Base-by-base conservation (phyloP, 2,797 vertebrate genomes). In the Lithobates pipiens region DNA sequence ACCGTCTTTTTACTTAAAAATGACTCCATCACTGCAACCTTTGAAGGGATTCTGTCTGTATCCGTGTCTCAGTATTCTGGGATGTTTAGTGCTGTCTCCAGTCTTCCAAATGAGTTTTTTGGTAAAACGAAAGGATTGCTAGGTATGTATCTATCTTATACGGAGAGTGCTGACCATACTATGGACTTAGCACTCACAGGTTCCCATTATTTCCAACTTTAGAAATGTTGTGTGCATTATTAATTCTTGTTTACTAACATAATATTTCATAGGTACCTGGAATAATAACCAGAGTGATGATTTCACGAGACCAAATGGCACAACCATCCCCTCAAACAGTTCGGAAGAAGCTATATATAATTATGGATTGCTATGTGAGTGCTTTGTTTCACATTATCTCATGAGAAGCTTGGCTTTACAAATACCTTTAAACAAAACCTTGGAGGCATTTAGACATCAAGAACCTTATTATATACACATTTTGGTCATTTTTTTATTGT, bases 351-450 rank as follows among this genome's bases (percentile, higher is more conserved):
- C 27, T 1, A 79, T 94, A 81, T 94, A 91, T 70, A 82, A 44
- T 57, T 95, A 93, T 0, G 94, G 93, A 77, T 90, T 93, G 92
- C 90, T 91, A 34, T 95, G 94, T 95, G 89, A 93, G 93, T 81
- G 61, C 7, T 25, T 18, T 70, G 10, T 10, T 18, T 23, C n/a
- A 18, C 21, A 4, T n/a, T 25, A 34, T 4, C 5, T 36, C 1
- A n/a, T 36, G 10, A 4, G 34, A 61, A 23, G 54, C 1, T 61
- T 61, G 54, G 6, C 54, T n/a, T 61, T 61, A 61, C n/a, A 3
- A 54, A 54, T 18, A 1, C 3, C 18, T 54, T 16, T 3, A 1
- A 18, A 54, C 46, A 50, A 2, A 2, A 44, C 11, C 42, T 44
- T 44, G 0, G 42, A 11, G 42, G 42, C 42, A 44, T 44, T 44